A percentile compares a stretch with the other conserved stretches of the same genome.
These are phyloP conservation scores for Enteromius radiatus DNA, from an alignment of 2,797 vertebrate genomes.

Conservation along the genomic window DNA sequence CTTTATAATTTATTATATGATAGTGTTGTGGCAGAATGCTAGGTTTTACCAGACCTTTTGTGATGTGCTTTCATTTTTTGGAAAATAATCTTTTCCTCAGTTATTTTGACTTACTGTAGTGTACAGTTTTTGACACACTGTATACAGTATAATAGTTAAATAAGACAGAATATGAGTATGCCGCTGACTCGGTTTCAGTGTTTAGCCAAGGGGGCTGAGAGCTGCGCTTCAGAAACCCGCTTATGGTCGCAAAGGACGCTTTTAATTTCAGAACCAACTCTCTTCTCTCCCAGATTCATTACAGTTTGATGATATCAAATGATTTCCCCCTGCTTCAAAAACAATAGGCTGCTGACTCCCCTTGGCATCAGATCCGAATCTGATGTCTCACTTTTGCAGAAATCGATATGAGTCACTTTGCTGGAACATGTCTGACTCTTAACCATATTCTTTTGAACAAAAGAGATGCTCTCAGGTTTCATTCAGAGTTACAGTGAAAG, in stretches of 20 bases:
- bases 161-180: slow-evolving; percentile 48
- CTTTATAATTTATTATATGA: not conserved
- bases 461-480: slow-evolving; percentile 31
- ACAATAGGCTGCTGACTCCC: slow-evolving; percentile 67
- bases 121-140: not conserved
- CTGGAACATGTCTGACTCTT: slow-evolving; percentile 54
- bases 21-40: not conserved
- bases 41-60: not conserved
- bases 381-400: slow-evolving; percentile 55
- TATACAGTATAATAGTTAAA: slow-evolving; percentile 17
- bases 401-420: slow-evolving; percentile 59
- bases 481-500: slow-evolving; percentile 53
- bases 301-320: slow-evolving; percentile 77
- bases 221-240: slow-evolving; percentile 33
- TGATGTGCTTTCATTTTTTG: slow-evolving; percentile 17
- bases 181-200: slow-evolving; percentile 33
- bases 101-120: slow-evolving; percentile 8
- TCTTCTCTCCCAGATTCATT: slow-evolving; percentile 68
- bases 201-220: slow-evolving; percentile 26
- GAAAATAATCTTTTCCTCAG: not conserved
- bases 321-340: slow-evolving; percentile 71
- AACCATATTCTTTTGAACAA: slow-evolving; percentile 51
- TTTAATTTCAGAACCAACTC: slow-evolving; percentile 55
- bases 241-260: slow-evolving; percentile 51
- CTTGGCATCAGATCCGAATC: slow-evolving; percentile 55